Percentiles rank a stretch among this genome's conserved stretches.
phyloP scores from a whole-genome alignment of 2,888 invertebrate species.

The Leptopilina drosophilae region DNA sequence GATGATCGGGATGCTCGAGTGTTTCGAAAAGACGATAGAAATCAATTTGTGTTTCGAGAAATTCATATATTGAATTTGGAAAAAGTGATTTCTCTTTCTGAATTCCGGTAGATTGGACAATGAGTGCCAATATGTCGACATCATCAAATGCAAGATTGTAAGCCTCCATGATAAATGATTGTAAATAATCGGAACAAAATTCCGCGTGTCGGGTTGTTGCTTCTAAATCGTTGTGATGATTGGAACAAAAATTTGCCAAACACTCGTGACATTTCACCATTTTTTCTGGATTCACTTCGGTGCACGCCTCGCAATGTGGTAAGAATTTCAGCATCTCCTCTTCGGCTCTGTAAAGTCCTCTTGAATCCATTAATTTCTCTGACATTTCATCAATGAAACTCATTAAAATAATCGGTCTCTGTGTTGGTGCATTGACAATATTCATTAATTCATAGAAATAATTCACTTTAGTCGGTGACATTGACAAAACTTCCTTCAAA shows the following conservation, averaged over 20 bases:
- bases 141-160: constrained; percentile 1
- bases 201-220: neutral
- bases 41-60: constrained; percentile 9
- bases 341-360: neutral
- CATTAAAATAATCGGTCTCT: neutral
- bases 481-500: neutral
- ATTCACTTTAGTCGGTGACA: neutral
- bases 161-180: neutral
- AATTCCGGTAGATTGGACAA: neutral
- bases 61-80: neutral
- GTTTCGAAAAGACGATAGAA: neutral
- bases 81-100: neutral
- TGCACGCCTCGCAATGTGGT: constrained; percentile 1
- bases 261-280: neutral
- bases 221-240: neutral
- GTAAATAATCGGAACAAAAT: constrained; percentile 4
- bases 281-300: neutral
- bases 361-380: neutral
- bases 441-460: constrained; percentile 5
- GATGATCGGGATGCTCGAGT: neutral
- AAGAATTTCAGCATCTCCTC: neutral
- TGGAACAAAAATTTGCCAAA: neutral
- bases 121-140: neutral
- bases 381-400: neutral
- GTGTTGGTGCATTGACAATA: neutral